Percentiles rank a stretch among this genome's conserved stretches.
phyloP scores from a whole-genome alignment of 1,140 invertebrate species.

The Palaemon carinicauda region DNA sequence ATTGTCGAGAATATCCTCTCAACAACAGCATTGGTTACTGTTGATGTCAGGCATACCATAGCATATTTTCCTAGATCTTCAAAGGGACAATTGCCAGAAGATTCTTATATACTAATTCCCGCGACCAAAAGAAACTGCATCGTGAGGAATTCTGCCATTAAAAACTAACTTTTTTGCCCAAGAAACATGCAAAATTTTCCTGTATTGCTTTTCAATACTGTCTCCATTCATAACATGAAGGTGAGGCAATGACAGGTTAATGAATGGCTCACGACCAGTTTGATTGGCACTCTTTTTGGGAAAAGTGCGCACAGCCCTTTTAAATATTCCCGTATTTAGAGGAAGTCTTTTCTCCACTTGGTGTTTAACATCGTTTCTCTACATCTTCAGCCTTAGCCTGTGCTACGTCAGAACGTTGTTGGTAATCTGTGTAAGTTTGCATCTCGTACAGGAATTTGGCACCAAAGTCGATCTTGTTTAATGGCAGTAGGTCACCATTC shows the following conservation, averaged over 20 bases:
- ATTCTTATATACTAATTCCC: slow-evolving; percentile 11
- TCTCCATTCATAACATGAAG: not conserved
- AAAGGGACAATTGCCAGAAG: slow-evolving; percentile 7
- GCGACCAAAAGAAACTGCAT: slow-evolving; percentile 11
- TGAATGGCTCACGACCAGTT: slow-evolving; percentile 5
- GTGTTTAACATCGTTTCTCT: not conserved
- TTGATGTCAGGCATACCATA: slow-evolving; percentile 16
- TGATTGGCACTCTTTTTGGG: not conserved
- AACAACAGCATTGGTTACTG: slow-evolving; percentile 9
- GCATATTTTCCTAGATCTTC: slow-evolving; percentile 21
- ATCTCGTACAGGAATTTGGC: not conserved
- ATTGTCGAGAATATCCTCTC: slow-evolving; percentile 33
- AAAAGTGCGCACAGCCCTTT: not conserved
- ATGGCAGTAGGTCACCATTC: not conserved
- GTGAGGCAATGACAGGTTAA: not conserved
- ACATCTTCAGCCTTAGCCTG: not conserved
- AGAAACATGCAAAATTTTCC: not conserved
- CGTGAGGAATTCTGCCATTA: slow-evolving; percentile 5
- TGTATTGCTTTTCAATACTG: slow-evolving; percentile 13
- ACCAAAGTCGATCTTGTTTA: not conserved
- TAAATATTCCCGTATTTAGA: too few relatives aligned
- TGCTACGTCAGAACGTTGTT: not conserved
- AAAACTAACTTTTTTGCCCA: slow-evolving; percentile 13
- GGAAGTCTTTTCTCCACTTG: not conserved
- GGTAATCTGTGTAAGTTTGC: not conserved